A percentile compares a stretch with the other conserved stretches of the same genome.
phyloP scores from a whole-genome alignment of 2,113 vertebrate species.

The Penelope pileata region DNA sequence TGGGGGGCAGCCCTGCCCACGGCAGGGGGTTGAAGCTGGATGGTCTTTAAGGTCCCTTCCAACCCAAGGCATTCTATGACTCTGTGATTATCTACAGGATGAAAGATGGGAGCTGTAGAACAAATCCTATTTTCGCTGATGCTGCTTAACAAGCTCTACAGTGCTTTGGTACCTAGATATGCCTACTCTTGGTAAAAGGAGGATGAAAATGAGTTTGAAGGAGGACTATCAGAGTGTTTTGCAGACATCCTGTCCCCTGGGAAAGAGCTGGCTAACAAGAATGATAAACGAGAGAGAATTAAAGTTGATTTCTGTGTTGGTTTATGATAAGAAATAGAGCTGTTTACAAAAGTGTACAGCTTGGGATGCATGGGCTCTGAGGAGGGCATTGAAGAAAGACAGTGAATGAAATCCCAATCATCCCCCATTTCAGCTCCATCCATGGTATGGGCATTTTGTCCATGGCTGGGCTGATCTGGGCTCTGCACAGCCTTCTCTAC shows the following conservation, averaged over 20 bases:
- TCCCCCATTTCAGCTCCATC: rapidly evolving
- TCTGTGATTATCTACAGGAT: too few species aligned
- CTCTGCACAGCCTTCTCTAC: not conserved
- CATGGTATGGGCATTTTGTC: not conserved
- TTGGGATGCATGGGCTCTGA: not conserved
- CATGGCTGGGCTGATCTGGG: rapidly evolving
- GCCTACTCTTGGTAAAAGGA: not conserved
- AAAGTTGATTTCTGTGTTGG: not conserved
- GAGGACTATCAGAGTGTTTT: not conserved
- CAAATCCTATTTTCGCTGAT: not conserved
- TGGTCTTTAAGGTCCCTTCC: too few species aligned
- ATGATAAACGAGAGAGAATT: constrained; percentile 20
- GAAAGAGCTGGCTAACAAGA: not conserved
- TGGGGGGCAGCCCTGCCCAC: too few species aligned
- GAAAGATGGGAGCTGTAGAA: not conserved
- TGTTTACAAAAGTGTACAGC: not conserved
- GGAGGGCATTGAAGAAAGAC: not conserved
- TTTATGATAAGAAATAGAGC: not conserved
- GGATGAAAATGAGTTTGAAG: not conserved
- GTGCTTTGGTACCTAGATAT: not conserved
- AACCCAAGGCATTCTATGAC: too few species aligned
- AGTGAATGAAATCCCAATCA: not conserved
- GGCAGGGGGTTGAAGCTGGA: too few species aligned
- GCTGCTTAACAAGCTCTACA: not conserved
- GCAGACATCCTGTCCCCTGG: not conserved